These are phyloP conservation scores for Operophtera brumata DNA, from an alignment of 2,888 invertebrate species.

Conservation along the genomic window DNA sequence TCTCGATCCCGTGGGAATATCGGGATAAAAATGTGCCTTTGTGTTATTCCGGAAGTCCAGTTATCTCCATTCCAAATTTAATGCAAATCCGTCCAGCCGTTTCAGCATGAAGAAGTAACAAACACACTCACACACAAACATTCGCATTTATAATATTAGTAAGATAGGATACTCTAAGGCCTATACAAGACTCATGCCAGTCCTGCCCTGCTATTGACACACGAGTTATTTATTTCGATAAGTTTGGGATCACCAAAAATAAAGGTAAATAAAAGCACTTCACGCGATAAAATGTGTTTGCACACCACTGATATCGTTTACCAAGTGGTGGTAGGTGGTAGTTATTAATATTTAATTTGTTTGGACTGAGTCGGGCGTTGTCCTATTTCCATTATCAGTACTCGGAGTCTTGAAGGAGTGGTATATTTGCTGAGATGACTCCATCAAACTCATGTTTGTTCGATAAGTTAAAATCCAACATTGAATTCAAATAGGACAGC, in stretches of 20 bases:
- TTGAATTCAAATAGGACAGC: not conserved
- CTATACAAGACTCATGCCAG: no score
- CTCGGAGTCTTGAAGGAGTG: slow-evolving; percentile 17
- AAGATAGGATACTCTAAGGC: no score
- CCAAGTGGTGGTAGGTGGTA: slow-evolving; percentile 9
- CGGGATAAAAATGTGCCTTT: no score
- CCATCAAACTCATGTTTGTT: not conserved
- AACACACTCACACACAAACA: no score
- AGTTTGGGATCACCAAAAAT: slow-evolving; percentile 8
- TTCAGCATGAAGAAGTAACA: no score
- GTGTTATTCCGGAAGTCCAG: no score
- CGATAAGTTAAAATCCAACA: slow-evolving; percentile 2
- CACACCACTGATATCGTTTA: slow-evolving; percentile 17
- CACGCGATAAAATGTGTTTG: slow-evolving; percentile 14
- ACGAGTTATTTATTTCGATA: slow-evolving; percentile 12
- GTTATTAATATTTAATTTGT: slow-evolving; percentile 22
- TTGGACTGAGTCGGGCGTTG: slow-evolving; percentile 14
- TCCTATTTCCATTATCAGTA: slow-evolving; percentile 21
- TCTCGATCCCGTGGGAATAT: no score
- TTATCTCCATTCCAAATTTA: no score
- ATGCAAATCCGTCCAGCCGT: no score
- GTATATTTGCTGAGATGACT: slow-evolving; percentile 19
- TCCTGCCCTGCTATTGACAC: not conserved
- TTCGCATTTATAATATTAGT: no score
- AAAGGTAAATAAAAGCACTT: slow-evolving; percentile 11